phyloP scores from a whole-genome alignment of 2,113 vertebrate species.

The Globicephala melas region DNA sequence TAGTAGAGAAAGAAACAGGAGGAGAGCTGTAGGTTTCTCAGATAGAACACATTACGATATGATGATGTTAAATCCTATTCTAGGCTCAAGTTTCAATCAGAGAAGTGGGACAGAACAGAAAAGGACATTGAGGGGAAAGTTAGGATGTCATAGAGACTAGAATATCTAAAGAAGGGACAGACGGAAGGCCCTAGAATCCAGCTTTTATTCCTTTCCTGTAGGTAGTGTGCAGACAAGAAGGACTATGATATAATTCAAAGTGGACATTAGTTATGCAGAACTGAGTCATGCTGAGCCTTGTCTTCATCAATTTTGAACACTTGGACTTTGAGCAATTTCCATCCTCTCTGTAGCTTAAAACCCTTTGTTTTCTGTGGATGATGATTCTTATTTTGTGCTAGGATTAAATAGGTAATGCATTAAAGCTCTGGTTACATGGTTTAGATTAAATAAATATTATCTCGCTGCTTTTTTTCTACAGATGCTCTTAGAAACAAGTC shows the following conservation, averaged over 20 bases:
- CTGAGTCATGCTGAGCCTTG: neutral
- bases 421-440: neutral
- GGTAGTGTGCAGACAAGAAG: neutral
- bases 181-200: neutral
- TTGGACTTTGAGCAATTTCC: neutral
- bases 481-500: neutral
- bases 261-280: neutral
- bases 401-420: neutral
- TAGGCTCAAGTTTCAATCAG: neutral
- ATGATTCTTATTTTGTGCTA: neutral
- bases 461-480: neutral
- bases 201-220: neutral
- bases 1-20: neutral
- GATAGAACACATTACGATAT: neutral
- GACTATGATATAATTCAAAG: neutral
- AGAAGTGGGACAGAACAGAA: neutral
- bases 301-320: neutral
- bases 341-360: neutral
- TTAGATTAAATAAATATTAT: neutral
- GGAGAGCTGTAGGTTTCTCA: neutral
- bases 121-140: neutral
- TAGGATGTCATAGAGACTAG: neutral
- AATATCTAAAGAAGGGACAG: neutral
- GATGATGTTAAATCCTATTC: neutral
- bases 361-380: neutral